phyloP scores from a whole-genome alignment of 2,113 vertebrate genomes.

The Petrocephalus zakoni region DNA sequence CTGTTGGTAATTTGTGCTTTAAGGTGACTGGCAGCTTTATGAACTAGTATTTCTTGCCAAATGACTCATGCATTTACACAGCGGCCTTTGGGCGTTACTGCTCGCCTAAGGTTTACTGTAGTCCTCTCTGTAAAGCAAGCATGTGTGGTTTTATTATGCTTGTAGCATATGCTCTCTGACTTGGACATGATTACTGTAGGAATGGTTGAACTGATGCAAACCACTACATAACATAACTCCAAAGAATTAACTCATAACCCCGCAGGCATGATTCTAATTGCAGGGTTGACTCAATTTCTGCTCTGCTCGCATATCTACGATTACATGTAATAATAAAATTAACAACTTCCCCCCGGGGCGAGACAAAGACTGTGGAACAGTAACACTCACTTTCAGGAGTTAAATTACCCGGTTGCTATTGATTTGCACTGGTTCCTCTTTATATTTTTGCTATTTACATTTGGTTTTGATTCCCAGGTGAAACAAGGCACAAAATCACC shows the following conservation, averaged over 20 bases:
- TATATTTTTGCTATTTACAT: not conserved
- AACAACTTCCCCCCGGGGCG: not conserved
- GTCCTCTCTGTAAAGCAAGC: not conserved
- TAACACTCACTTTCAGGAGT: not conserved
- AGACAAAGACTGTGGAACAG: too few relatives aligned
- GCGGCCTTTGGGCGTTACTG: not conserved
- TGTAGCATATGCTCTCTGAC: not conserved
- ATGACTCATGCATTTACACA: not conserved
- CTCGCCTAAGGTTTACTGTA: not conserved
- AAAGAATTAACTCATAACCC: not conserved
- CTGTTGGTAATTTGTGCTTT: not conserved
- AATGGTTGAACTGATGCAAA: not conserved
- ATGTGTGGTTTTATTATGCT: not conserved
- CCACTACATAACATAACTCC: not conserved
- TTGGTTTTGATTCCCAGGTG: not conserved
- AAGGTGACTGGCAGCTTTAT: not conserved
- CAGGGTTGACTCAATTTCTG: not conserved
- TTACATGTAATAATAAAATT: not conserved
- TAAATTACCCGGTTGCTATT: not conserved
- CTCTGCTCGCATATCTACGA: not conserved
- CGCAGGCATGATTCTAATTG: not conserved
- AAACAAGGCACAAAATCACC: not conserved
- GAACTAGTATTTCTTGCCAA: not conserved
- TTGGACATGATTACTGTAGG: not conserved
- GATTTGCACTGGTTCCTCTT: not conserved